phyloP scores from a whole-genome alignment of 35 echinoderm and acorn worm genomes.

The Hemicentrotus pulcherrimus region DNA sequence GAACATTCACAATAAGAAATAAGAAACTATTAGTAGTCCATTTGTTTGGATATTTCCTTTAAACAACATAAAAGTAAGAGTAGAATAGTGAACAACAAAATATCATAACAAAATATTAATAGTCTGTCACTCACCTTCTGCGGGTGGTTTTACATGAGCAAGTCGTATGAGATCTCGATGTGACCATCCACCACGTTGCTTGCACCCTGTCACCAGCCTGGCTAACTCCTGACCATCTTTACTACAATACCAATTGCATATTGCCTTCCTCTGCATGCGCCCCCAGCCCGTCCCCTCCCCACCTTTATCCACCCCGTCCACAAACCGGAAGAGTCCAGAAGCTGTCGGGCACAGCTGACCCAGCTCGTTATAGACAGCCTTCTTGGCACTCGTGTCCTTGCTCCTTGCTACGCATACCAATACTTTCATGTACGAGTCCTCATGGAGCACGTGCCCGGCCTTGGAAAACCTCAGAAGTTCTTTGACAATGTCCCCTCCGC shows the following conservation, averaged over 20 bases:
- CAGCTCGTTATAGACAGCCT: conserved; percentile 68
- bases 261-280: conserved; percentile 72
- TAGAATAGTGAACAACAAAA: neutral
- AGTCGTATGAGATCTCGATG: conserved; percentile 90
- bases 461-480: conserved; percentile 64
- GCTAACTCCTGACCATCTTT: conserved; percentile 82
- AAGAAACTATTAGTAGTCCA: too few species aligned
- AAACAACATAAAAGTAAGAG: too few species aligned
- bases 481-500: conserved; percentile 75
- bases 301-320: conserved; percentile 66
- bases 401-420: conserved; percentile 72
- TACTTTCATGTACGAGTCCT: conserved; percentile 64
- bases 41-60: too few species aligned
- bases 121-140: conserved; percentile 58
- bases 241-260: conserved; percentile 76
- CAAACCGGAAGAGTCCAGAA: conserved; percentile 81
- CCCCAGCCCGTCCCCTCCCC: conserved; percentile 87
- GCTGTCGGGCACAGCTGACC: conserved; percentile 75
- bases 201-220: conserved; percentile 68
- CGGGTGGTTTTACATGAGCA: conserved; percentile 87
- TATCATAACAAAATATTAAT: neutral
- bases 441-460: conserved; percentile 51
- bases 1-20: too few species aligned
- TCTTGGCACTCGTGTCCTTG: conserved; percentile 65
- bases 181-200: conserved; percentile 76